These are phyloP conservation scores for Tangara arthus DNA, from an alignment of 2,797 vertebrate genomes.

Conservation along the genomic window DNA sequence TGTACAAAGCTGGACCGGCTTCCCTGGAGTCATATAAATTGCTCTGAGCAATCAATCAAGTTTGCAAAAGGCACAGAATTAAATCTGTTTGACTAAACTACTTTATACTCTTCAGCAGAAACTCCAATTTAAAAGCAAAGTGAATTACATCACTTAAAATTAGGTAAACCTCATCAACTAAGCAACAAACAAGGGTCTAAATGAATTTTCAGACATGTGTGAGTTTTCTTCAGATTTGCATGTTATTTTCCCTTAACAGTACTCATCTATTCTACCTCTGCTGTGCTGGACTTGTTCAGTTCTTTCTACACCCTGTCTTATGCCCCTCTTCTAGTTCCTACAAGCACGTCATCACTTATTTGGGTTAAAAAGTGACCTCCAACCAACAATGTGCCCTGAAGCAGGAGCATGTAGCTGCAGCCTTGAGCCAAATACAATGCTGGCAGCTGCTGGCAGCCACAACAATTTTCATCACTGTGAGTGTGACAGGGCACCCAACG, in stretches of 20 bases:
- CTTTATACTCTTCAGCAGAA: background rate
- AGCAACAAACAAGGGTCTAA: background rate
- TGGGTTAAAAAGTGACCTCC: background rate
- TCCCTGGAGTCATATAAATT: background rate
- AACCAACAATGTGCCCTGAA: background rate
- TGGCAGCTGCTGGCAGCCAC: background rate
- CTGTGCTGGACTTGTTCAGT: background rate
- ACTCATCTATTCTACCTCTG: background rate
- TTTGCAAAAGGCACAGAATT: background rate
- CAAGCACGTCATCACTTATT: background rate
- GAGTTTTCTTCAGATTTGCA: background rate
- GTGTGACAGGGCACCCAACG: background rate
- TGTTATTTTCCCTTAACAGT: background rate
- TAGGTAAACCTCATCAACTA: background rate
- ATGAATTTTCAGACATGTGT: background rate
- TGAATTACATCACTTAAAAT: background rate
- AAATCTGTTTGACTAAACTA: background rate
- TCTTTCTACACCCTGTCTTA: background rate
- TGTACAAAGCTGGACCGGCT: background rate
- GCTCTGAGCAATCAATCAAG: background rate
- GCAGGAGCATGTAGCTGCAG: rapidly evolving
- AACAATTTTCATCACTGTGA: background rate
- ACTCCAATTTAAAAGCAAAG: background rate
- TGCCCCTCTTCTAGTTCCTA: background rate
- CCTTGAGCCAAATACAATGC: background rate